These are phyloP conservation scores for Scolopax bukidnonensis DNA, from an alignment of 2,797 vertebrate species.

Conservation along the genomic window DNA sequence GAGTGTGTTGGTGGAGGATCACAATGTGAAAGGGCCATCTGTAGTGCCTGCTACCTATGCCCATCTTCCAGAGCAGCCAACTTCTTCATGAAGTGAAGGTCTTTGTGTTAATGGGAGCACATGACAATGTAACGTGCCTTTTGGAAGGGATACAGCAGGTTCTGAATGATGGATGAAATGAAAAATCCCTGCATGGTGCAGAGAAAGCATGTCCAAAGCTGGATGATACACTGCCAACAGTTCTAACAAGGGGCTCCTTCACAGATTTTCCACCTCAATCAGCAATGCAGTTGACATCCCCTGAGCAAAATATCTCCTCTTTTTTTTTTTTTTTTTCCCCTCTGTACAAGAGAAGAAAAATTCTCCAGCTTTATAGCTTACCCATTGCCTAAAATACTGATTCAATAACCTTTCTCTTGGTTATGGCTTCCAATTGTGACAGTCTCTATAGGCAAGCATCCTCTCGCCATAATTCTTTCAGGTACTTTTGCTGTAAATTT, in stretches of 20 bases:
- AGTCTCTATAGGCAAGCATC: neutral
- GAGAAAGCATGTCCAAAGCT: neutral
- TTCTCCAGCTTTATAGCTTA: neutral
- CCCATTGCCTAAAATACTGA: neutral
- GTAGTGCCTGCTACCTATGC: neutral
- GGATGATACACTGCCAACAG: conserved; percentile 41
- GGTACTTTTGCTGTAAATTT: neutral
- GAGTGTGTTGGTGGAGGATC: neutral
- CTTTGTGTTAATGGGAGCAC: neutral
- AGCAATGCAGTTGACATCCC: conserved; percentile 47
- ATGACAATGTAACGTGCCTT: conserved; percentile 49
- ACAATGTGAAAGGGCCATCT: neutral
- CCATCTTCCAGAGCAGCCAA: neutral
- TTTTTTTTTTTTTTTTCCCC: neutral
- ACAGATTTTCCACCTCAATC: conserved; percentile 62
- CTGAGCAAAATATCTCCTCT: conserved; percentile 20
- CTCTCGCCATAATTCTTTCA: neutral
- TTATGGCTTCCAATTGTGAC: neutral
- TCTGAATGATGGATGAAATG: conserved; percentile 53
- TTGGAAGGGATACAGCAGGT: conserved; percentile 41
- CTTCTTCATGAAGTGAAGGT: neutral
- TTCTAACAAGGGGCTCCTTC: conserved; percentile 46
- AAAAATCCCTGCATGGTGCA: conserved; percentile 39
- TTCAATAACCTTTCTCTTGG: neutral
- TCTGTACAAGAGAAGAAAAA: neutral